Base-by-base conservation (phyloP, 2,797 vertebrate genomes). In the Dendrocincla tyrannina region DNA sequence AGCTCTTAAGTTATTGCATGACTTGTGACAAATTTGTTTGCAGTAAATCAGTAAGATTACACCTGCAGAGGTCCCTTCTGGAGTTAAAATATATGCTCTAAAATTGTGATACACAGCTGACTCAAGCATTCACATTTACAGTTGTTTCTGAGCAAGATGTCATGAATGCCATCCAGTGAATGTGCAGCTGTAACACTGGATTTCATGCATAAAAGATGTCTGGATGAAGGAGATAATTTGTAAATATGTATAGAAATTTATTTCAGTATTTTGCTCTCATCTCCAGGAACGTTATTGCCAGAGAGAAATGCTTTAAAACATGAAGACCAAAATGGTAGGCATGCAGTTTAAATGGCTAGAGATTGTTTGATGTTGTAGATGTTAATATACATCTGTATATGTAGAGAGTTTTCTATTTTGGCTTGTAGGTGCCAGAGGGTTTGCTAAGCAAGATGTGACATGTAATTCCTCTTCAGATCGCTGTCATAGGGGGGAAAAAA, bases 21-120 rank as follows among this genome's bases (percentile, higher is more conserved):
- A 69, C 79, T 83, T 90, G 39, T 24, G 53, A 72, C 67, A 88
- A 58, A 88, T 85, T 89, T 78, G 73, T 90, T 85, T 88, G 73
- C 60, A 67, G 69, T 90, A 86, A 80, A 60, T 74, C 23, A 4
- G 33, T 83, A 73, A 73, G 56, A 33, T 77, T 83, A 58, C 13
- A 91, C 52, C 47, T 80, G 41, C 20, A 73, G 59, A 68, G n/a
- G 50, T 69, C 49, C 27, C 55, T 73, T 66, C 59, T 73, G 53
- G 58, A 74, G 46, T 78, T 92, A 60, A 94, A 88, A 74, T 32
- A 39, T 10, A 2, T 17, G 16, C 22, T 59, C 5, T 28, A 47
- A 20, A 47, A 30, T 33, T 39, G 35, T 66, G 68, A 50, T 60
- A 22, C 33, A 14, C 18, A 25, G 42, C 3, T 7, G 59, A 70